A percentile compares a stretch with the other conserved stretches of the same genome.
phyloP scores from a whole-genome alignment of 2,113 vertebrate species.

The Semnornis frantzii region DNA sequence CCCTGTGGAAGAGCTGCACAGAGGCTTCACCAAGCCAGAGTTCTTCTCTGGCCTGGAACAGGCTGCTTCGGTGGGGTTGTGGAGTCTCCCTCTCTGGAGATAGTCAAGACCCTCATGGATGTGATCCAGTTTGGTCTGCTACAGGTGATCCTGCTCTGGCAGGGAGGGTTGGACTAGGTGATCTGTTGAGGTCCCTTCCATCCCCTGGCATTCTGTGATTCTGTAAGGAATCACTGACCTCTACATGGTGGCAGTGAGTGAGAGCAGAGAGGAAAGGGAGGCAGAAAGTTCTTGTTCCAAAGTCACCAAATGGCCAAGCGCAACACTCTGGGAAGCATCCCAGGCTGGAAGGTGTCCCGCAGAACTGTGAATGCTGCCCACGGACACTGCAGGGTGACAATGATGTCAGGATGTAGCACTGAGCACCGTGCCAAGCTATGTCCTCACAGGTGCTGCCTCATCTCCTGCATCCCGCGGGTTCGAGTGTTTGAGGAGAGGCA shows the following conservation, averaged over 20 bases:
- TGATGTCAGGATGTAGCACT: not conserved
- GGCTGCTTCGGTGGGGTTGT: too few species aligned
- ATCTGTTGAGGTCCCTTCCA: too few species aligned
- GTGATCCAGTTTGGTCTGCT: too few species aligned
- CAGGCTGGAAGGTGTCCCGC: not conserved
- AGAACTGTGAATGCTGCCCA: fast-evolving
- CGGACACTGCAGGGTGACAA: fast-evolving
- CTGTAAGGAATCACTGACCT: not conserved
- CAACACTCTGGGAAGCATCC: not conserved
- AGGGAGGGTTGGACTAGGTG: too few species aligned
- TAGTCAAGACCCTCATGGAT: too few species aligned
- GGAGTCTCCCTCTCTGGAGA: too few species aligned
- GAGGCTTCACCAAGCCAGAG: not conserved
- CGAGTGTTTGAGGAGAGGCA: fast-evolving
- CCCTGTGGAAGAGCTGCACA: not conserved
- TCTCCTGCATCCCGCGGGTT: not conserved
- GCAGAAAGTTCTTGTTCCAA: not conserved
- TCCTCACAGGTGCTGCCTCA: not conserved
- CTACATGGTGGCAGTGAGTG: not conserved
- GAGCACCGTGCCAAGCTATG: fast-evolving
- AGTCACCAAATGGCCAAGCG: not conserved
- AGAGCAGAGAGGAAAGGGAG: not conserved
- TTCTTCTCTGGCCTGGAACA: not conserved
- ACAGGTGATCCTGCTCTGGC: too few species aligned
- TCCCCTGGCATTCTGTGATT: too few species aligned